Evolutionary conservation across 1,140 invertebrate genomes (phyloP), one percentile per base, ranked within the genome.

Genomic region (Himalopsyche phryganea): DNA sequence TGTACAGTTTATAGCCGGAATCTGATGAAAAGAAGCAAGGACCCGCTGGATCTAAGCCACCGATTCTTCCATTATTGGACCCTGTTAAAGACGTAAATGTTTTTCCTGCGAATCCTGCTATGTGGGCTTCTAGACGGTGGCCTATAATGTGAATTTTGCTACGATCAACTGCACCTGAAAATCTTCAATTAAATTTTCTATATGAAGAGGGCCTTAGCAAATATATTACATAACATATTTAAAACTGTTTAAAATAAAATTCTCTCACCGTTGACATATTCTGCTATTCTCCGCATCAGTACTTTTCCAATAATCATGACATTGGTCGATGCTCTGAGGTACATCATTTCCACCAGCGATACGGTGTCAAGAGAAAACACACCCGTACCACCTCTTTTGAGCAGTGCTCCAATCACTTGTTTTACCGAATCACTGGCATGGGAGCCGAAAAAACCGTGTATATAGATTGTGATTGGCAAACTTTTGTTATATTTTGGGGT

Each of bases 51-150:
- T 91, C 88, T 66, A 90, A 66, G 0, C 84, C 86, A 11, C 85
- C 80, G 13, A 89, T 85, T 14, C 85, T 76, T 4, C 79, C 81
- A 1, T 86, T 68, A 20, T 66, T 69, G 9, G 5, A 11, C 9
- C 42, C 42, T 1, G 75, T 78, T 4, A 80, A 57, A 5, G 70
- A 58, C 9, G 61, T 54, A 52, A 78, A 68, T 10, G 60, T 65
- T 63, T 83, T 83, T 0, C 90, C 90, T 0, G 86, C 80, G 51
- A 87, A 86, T 1, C 90, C 89, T 0, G 87, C 83, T 14, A 92
- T 84, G 65, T 94, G 91, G 0, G 90, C 85, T 0, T 91, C 92
- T 6, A 95, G 74, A 61, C 90, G 92, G 74, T 93, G 92, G 0
- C 91, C 92, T 49, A 94, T 81, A 9, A 94, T 67, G 66, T 94